Evolutionary conservation across 2,113 vertebrate species (phyloP), one percentile per base, ranked within the genome.

Genomic region (Pachypanchax playfairii): DNA sequence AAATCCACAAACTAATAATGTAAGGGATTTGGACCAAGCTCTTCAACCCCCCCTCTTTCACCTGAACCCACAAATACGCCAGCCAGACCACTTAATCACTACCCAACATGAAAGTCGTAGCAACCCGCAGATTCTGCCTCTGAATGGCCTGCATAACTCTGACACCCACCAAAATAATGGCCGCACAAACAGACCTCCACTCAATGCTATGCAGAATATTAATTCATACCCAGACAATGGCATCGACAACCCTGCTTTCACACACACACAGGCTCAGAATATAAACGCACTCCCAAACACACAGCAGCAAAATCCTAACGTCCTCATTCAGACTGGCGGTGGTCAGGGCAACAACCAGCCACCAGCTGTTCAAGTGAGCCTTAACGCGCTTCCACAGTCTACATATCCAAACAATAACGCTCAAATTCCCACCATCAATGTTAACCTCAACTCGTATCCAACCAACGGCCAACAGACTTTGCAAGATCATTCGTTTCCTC

Each of bases 391-490:
- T n/a, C n/a, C n/a, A n/a, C n/a, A n/a, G n/a, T n/a, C n/a, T n/a
- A n/a, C n/a, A n/a, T n/a, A n/a, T n/a, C 69, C 57, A 18, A 85
- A 63, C 73, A 60, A 20, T 54, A 75, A 61, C 10, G 46, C 78
- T 14, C 88, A 80, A 42, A 65, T 89, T 31, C 89, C 89, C 1
- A 79, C 82, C 4, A 85, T 93, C 55, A 80, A 93, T 26, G 82
- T 93, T 42, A 92, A 89, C 64, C 80, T 92, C 1, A 91, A 86
- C 62, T 73, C 89, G 0, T 90, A 73, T 62, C 61, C 86, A 8
- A 11, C 14, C 54, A 53, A 54, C 11, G 72, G 41, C 28, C 80
- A 79, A 14, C 68, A 67, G 22, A 10, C 48, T 24, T 82, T 48
- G 66, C 74, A 67, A 18, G 78, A 78, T 10, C 20, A 15, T n/a